Evolutionary conservation across 2,888 invertebrate genomes (phyloP), one percentile per base, ranked within the genome.

Genomic region (Archaeoteleia sp.): DNA sequence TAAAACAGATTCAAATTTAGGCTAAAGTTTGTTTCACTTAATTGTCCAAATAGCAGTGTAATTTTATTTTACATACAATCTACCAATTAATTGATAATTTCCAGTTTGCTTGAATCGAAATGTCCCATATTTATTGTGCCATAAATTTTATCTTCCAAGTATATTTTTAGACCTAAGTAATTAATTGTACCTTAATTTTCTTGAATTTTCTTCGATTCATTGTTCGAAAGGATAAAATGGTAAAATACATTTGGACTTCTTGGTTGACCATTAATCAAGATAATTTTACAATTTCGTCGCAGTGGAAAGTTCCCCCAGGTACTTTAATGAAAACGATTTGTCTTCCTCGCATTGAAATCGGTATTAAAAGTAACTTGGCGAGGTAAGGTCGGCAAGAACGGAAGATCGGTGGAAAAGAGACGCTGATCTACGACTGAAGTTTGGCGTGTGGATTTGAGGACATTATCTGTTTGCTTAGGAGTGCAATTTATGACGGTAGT

Each of bases 371-470:
- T 65, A 55, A 55, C 27, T 53, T 35, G 30, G 15, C 15, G 6
- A 29, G 54, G 40, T 39, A 48, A 37, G 46, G 61, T 51, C 45
- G 23, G 17, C 58, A 34, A 30, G 53, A 66, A 57, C 43, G 54
- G 57, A 42, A 49, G 20, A 62, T 62, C 51, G 55, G 55, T 25
- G 57, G 54, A 46, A 61, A 55, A 61, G 65, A 65, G 62, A 67
- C 57, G 71, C 74, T 78, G 79, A 78, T 77, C 71, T 78, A 79
- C 71, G 75, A 67, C 60, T 72, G 70, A 79, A 81, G 78, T 81
- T 81, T 70, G 71, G 71, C 72, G 70, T 63, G 77, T 68, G 77
- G 75, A 79, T 79, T 81, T 75, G 79, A 79, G 70, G 76, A 81
- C 78, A 78, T 76, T 80, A 80, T 80, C 78, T 79, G 74, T 70